Conservation (phyloP, 2,888 invertebrate species). For the Dromius quadrimaculatus region DNA sequence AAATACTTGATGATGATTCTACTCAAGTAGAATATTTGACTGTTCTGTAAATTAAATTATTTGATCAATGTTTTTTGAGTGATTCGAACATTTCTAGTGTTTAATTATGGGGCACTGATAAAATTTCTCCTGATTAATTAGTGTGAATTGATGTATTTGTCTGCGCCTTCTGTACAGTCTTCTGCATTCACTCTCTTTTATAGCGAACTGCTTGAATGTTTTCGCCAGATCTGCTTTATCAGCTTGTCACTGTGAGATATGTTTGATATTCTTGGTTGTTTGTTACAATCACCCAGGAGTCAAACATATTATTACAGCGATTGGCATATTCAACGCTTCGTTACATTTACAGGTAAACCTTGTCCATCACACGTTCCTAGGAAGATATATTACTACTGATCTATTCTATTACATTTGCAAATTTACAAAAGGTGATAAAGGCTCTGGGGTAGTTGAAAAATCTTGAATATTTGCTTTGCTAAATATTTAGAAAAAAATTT, state of each 20-base stretch:
- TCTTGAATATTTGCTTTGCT: too few species aligned
- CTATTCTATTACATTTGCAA: too few species aligned
- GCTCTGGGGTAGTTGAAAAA: too few species aligned
- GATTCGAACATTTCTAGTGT: constrained; percentile 22
- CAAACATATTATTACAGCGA: constrained; percentile 98
- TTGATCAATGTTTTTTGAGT: too few species aligned
- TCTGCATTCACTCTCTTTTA: constrained; percentile 29
- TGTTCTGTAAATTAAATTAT: too few species aligned
- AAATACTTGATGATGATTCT: too few species aligned
- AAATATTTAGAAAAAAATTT: too few species aligned
- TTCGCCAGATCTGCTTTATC: constrained; percentile 45
- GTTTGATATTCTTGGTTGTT: constrained; percentile 99
- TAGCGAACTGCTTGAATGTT: constrained; percentile 41
- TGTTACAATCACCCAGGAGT: constrained; percentile 93
- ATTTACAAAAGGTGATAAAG: too few species aligned
- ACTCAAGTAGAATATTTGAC: too few species aligned
- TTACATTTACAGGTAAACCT: constrained; percentile 47
- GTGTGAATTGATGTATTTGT: constrained; percentile 37
- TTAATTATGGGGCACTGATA: constrained; percentile 23
- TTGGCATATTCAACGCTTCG: constrained; percentile 55
- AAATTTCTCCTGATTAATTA: constrained; percentile 22
- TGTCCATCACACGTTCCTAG: not conserved
- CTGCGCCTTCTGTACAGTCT: constrained; percentile 28
- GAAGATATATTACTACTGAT: not conserved
- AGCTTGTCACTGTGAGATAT: constrained; percentile 88